Percentiles rank a stretch among this genome's conserved stretches.
Conservation (phyloP, 2,797 vertebrate species). For the Gastrophryne carolinensis region DNA sequence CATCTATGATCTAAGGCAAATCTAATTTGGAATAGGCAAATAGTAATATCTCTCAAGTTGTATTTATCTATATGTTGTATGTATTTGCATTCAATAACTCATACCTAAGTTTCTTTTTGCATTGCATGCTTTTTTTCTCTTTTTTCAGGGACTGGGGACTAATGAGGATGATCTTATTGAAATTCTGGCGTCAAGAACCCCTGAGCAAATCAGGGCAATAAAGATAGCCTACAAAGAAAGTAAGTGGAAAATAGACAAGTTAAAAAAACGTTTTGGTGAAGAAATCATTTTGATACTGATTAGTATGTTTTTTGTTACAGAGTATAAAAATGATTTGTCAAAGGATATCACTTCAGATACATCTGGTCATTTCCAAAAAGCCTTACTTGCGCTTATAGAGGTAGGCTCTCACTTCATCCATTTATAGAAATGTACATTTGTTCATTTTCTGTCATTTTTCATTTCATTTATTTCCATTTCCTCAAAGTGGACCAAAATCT, state of each 20-base stretch:
- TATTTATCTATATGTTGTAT: no score
- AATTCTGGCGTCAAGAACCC: constrained; percentile 84
- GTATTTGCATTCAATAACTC: no score
- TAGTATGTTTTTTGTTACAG: constrained; percentile 66
- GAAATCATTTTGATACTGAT: no score
- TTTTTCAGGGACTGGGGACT: constrained; percentile 91
- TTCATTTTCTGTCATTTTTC: no score
- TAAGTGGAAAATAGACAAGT: constrained; percentile 60
- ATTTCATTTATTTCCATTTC: no score
- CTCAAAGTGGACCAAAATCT: no score
- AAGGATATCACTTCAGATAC: constrained; percentile 85
- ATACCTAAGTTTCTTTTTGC: no score
- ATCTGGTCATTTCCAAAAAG: constrained; percentile 82
- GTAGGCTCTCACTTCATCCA: constrained; percentile 59
- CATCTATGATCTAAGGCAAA: no score
- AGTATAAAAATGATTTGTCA: constrained; percentile 85
- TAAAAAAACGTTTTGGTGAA: no score
- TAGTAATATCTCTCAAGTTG: no score
- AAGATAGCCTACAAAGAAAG: constrained; percentile 81
- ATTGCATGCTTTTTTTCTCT: not conserved
- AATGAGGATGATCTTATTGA: constrained; percentile 88
- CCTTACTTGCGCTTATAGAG: constrained; percentile 84
- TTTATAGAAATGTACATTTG: no score
- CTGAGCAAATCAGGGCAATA: constrained; percentile 77
- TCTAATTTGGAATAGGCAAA: no score